Evolutionary conservation across 64 coral and sea anemone species (phyloP).

Genomic region (Acropora tenuis): DNA sequence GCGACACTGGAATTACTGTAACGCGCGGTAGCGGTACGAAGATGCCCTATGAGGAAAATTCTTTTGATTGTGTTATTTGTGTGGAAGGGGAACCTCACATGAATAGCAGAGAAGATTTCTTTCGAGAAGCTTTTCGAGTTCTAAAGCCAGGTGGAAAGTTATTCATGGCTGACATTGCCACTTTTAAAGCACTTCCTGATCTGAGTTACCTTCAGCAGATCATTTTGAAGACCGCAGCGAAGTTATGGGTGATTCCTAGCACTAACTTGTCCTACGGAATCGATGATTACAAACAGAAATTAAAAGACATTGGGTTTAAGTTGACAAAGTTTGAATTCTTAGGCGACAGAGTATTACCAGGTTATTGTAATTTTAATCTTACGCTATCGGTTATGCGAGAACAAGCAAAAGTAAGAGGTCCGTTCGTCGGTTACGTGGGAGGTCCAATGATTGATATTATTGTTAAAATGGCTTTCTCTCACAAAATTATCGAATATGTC

Average conservation of each 20-base stretch:
- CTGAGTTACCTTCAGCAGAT: neutral
- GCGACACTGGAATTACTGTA: too few relatives aligned
- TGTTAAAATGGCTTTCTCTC: neutral
- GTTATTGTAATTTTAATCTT: conserved; percentile 38
- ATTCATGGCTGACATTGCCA: too few relatives aligned
- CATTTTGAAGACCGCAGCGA: neutral
- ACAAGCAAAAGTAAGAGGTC: conserved; percentile 55
- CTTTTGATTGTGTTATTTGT: too few relatives aligned
- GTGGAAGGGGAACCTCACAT: too few relatives aligned
- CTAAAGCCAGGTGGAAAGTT: too few relatives aligned
- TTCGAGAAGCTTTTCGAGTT: too few relatives aligned
- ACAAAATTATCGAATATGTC: conserved; percentile 33
- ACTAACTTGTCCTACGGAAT: conserved; percentile 54
- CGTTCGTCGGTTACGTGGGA: conserved; percentile 38
- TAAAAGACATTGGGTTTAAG: conserved; percentile 47
- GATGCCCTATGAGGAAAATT: too few relatives aligned
- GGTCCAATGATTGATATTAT: conserved; percentile 46
- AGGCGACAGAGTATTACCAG: conserved; percentile 52
- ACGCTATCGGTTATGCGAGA: conserved; percentile 52
- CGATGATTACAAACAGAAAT: conserved; percentile 20
- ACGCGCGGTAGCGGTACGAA: too few relatives aligned
- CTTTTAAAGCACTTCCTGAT: neutral
- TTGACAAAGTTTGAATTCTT: conserved; percentile 40
- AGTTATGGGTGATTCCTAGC: conserved; percentile 13
- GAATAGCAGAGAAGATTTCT: too few relatives aligned